These are phyloP conservation scores for Helicolenus hilgendorfi DNA, from an alignment of 2,797 vertebrate genomes.

Conservation along the genomic window DNA sequence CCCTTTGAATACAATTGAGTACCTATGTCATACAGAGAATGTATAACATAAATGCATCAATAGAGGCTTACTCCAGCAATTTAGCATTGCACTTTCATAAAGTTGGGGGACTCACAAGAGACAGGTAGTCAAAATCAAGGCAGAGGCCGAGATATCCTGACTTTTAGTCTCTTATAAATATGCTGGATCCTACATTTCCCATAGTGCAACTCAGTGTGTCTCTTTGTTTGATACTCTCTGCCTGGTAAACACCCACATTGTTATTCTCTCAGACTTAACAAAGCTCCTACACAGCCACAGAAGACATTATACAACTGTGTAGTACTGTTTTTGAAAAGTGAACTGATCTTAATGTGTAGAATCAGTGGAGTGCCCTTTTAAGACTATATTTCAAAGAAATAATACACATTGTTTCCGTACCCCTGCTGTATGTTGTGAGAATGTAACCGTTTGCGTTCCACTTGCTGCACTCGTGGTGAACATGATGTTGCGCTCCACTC, in stretches of 20 bases:
- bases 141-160: background rate
- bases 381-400: background rate
- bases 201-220: background rate
- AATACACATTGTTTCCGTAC: slow-evolving; percentile 77
- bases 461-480: slow-evolving; percentile 96
- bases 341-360: background rate
- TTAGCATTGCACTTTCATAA: background rate
- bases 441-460: slow-evolving; percentile 93
- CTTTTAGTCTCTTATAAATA: background rate
- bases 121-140: background rate
- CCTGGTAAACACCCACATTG: background rate
- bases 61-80: background rate
- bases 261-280: background rate
- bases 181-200: background rate
- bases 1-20: background rate
- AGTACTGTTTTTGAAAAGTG: background rate
- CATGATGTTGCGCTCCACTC: slow-evolving; percentile 90
- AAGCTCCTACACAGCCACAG: background rate
- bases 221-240: background rate
- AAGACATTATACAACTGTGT: background rate
- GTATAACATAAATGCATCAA: background rate
- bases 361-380: background rate
- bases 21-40: background rate
- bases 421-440: slow-evolving; percentile 90
- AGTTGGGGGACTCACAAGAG: background rate